Evolutionary conservation across 2,113 vertebrate genomes (phyloP).

Genomic region (Phrynosoma platyrhinos): DNA sequence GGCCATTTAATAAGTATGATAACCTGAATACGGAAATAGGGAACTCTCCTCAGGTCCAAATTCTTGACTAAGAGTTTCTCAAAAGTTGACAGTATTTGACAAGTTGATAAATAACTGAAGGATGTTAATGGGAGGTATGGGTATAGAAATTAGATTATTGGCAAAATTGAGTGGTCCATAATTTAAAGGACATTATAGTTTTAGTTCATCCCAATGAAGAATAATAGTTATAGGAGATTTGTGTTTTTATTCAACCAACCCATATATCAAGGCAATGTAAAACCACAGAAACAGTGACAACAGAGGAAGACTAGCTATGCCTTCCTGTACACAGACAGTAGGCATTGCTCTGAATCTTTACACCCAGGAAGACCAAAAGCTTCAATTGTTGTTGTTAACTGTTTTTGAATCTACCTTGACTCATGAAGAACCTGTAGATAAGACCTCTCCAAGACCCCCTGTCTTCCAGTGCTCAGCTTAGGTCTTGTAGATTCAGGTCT

Average conservation of each 20-base stretch:
- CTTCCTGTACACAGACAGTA: neutral
- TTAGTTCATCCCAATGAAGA: constrained; percentile 11
- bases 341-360: no score
- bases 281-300: neutral
- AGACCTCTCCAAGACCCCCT: no score
- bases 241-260: neutral
- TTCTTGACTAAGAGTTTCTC: constrained; percentile 37
- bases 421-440: no score
- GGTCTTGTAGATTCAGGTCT: no score
- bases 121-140: constrained; percentile 43
- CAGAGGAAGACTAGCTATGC: neutral
- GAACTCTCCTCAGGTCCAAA: constrained; percentile 31
- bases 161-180: constrained; percentile 26
- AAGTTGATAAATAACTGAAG: constrained; percentile 38
- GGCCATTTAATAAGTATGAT: constrained; percentile 20
- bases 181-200: constrained; percentile 36
- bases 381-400: no score
- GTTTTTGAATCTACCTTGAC: no score
- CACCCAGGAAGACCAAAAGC: no score
- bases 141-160: constrained; percentile 18
- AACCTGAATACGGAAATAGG: constrained; percentile 29
- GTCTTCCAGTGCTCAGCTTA: no score
- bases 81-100: constrained; percentile 41
- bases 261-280: no score
- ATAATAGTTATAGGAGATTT: constrained; percentile 31